A percentile compares a stretch with the other conserved stretches of the same genome.
Evolutionary conservation across 2,797 vertebrate species (phyloP).

Genomic region (Periparus ater): DNA sequence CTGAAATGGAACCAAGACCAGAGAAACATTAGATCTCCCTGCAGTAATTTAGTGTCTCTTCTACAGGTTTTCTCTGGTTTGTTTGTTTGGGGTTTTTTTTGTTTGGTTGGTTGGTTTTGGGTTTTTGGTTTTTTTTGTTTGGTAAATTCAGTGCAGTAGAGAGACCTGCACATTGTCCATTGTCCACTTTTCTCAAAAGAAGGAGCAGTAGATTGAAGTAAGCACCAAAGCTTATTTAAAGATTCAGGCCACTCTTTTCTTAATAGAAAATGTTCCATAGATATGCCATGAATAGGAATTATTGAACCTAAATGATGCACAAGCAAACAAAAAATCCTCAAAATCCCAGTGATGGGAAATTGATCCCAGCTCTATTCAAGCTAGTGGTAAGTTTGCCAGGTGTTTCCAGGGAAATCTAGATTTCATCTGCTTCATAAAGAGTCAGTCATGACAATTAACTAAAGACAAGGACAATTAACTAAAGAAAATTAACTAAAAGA

Average conservation of each 20-base stretch:
- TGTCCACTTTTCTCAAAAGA: not conserved
- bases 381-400: not conserved
- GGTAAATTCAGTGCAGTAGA: not conserved
- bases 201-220: not conserved
- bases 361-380: not conserved
- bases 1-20: not conserved
- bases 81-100: not conserved
- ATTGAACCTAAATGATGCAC: not conserved
- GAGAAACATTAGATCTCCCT: not conserved
- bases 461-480: too few species aligned
- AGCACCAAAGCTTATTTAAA: not conserved
- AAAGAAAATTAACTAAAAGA: not conserved
- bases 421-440: not conserved
- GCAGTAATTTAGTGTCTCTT: not conserved
- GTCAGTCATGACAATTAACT: not conserved
- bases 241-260: not conserved
- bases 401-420: not conserved
- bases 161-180: not conserved
- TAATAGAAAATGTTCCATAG: not conserved
- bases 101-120: not conserved
- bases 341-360: not conserved
- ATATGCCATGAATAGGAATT: not conserved
- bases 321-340: not conserved
- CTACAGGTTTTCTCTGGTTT: not conserved
- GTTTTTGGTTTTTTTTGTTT: not conserved